Percentiles rank a stretch among this genome's conserved stretches.
Evolutionary conservation across 2,113 vertebrate genomes (phyloP).

Genomic region (Vicugna pacos): DNA sequence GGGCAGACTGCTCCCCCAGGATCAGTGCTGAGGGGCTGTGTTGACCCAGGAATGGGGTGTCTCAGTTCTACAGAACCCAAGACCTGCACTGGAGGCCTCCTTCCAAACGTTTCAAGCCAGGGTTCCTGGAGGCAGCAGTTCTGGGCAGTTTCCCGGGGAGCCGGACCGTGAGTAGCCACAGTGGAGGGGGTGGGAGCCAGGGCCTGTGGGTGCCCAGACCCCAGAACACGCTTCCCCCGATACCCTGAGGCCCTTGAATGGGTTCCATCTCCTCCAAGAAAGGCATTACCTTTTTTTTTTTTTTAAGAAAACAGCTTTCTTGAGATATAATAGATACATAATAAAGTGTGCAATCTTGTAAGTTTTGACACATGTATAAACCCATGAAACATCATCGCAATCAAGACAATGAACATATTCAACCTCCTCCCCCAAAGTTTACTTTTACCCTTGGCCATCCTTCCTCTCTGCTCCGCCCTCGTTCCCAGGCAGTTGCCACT

Average conservation of each 20-base stretch:
- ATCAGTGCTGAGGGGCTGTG: not conserved
- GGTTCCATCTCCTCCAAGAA: not conserved
- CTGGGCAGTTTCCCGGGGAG: not conserved
- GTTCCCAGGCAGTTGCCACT: not conserved
- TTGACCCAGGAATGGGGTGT: not conserved
- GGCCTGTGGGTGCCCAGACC: not conserved
- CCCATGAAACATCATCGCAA: not conserved
- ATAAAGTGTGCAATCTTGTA: not conserved
- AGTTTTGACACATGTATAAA: not conserved
- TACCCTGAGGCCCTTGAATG: not conserved
- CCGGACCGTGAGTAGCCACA: not conserved
- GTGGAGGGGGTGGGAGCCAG: not conserved
- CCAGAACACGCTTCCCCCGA: not conserved
- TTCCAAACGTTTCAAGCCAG: not conserved
- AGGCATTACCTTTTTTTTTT: not conserved
- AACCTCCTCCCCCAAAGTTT: not conserved
- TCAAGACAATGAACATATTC: not conserved
- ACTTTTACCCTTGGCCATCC: not conserved
- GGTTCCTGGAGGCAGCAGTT: not conserved
- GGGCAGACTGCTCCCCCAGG: not conserved
- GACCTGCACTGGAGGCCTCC: not conserved
- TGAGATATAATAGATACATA: not conserved
- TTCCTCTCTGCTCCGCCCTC: not conserved
- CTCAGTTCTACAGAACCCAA: slow-evolving; percentile 45
- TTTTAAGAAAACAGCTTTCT: not conserved